A percentile compares a stretch with the other conserved stretches of the same genome.
phyloP scores from a whole-genome alignment of 2,888 invertebrate genomes.

The Spilarctia lutea region DNA sequence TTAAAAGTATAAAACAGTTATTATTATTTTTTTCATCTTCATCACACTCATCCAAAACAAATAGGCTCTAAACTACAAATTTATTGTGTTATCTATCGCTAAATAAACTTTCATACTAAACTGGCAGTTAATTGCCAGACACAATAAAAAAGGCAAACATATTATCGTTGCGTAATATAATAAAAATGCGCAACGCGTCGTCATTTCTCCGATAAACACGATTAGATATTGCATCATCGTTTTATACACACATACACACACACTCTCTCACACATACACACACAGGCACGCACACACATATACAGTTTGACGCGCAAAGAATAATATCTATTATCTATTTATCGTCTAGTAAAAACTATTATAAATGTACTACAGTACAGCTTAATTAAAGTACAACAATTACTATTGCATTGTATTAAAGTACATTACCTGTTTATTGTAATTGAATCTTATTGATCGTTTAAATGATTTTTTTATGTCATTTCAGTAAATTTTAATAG shows the following conservation, averaged over 20 bases:
- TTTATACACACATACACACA: slow-evolving; percentile 46
- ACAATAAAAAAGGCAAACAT: slow-evolving; percentile 38
- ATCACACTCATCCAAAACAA: not conserved
- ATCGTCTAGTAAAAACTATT: slow-evolving; percentile 28
- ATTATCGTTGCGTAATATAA: slow-evolving; percentile 60
- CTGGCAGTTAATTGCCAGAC: slow-evolving; percentile 32
- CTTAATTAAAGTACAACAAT: slow-evolving; percentile 28
- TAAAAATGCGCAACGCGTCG: slow-evolving; percentile 73
- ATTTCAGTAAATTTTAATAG: slow-evolving; percentile 9
- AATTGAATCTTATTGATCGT: slow-evolving; percentile 15
- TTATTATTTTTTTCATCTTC: not conserved
- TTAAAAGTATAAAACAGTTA: not conserved
- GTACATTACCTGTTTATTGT: slow-evolving; percentile 14
- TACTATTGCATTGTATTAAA: slow-evolving; percentile 27
- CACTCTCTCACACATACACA: slow-evolving; percentile 28
- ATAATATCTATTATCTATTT: slow-evolving; percentile 41
- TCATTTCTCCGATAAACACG: slow-evolving; percentile 78
- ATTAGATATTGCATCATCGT: slow-evolving; percentile 79
- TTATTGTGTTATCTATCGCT: not conserved
- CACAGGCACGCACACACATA: slow-evolving; percentile 35
- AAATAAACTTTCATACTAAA: slow-evolving; percentile 16
- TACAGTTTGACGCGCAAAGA: slow-evolving; percentile 20
- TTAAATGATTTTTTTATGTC: slow-evolving; percentile 12
- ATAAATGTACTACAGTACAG: slow-evolving; percentile 14
- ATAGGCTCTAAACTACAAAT: not conserved